Percentiles rank a stretch among this genome's conserved stretches.
These are phyloP conservation scores for Aradus depressus DNA, from an alignment of 2,888 invertebrate genomes.

Conservation along the genomic window DNA sequence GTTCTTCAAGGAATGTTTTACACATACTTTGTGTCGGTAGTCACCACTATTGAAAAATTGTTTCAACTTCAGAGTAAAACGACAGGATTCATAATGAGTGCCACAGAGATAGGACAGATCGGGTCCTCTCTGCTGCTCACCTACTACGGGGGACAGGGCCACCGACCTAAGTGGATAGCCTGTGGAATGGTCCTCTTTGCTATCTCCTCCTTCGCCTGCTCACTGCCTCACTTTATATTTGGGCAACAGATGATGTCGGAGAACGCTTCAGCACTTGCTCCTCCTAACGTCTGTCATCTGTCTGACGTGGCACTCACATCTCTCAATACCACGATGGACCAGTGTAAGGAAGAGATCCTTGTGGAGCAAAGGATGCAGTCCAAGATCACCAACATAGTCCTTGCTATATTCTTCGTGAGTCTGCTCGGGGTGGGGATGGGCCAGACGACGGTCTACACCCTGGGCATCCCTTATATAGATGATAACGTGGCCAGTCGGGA, in stretches of 20 bases:
- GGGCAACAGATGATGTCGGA: constrained; percentile 58
- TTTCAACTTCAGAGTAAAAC: constrained; percentile 86
- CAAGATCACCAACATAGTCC: constrained; percentile 66
- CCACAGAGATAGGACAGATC: constrained; percentile 87
- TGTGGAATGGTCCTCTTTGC: constrained; percentile 81
- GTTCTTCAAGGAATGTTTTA: constrained; percentile 79
- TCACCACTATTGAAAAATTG: constrained; percentile 84
- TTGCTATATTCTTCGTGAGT: constrained; percentile 79
- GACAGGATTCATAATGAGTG: constrained; percentile 78
- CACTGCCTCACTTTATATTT: constrained; percentile 76
- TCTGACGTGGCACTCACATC: not conserved
- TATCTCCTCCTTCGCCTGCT: constrained; percentile 72
- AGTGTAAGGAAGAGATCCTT: constrained; percentile 50
- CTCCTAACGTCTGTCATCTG: constrained; percentile 22
- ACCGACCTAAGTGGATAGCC: constrained; percentile 86
- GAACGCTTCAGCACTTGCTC: constrained; percentile 27
- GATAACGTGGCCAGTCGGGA: constrained; percentile 87
- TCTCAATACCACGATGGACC: constrained; percentile 14
- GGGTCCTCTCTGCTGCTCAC: constrained; percentile 77
- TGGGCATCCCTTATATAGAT: constrained; percentile 88
- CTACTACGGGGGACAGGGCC: constrained; percentile 83
- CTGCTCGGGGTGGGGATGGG: constrained; percentile 82
- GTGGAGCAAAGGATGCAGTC: constrained; percentile 57
- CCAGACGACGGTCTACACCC: constrained; percentile 82
- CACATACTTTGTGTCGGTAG: constrained; percentile 87